A percentile compares a stretch with the other conserved stretches of the same genome.
Conservation (phyloP, 2,113 vertebrate genomes). For the Chlorodrepanis virens region DNA sequence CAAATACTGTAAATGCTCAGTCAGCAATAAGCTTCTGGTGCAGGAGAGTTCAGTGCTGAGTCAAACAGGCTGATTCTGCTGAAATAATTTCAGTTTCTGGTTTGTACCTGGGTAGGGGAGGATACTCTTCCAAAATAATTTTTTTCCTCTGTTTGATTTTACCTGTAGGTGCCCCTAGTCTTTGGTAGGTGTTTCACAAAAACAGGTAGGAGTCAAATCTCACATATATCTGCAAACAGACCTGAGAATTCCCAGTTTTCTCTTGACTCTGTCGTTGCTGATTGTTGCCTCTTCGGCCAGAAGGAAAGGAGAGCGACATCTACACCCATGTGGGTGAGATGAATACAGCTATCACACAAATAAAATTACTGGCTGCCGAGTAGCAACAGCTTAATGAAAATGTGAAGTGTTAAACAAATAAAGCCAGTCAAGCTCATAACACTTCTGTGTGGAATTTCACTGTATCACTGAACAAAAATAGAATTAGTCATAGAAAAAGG, state of each 20-base stretch:
- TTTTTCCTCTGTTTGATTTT: neutral
- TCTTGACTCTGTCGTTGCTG: neutral
- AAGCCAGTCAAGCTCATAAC: constrained; percentile 62
- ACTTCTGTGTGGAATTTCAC: constrained; percentile 50
- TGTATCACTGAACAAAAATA: constrained; percentile 50
- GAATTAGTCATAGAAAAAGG: constrained; percentile 13
- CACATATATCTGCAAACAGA: neutral
- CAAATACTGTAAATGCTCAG: neutral
- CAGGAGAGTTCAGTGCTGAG: neutral
- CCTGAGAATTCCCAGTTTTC: neutral
- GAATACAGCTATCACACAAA: constrained; percentile 59
- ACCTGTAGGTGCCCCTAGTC: neutral
- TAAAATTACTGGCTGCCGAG: constrained; percentile 62
- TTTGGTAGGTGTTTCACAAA: neutral
- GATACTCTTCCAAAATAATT: neutral
- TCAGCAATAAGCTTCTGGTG: neutral
- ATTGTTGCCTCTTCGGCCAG: neutral
- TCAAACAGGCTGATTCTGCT: neutral
- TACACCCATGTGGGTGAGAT: neutral
- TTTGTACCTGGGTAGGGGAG: neutral
- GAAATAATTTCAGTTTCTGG: neutral
- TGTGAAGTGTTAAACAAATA: constrained; percentile 71
- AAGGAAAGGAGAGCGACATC: neutral
- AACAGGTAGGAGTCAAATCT: neutral
- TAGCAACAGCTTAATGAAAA: constrained; percentile 70